A percentile compares a stretch with the other conserved stretches of the same genome.
Conservation (phyloP, 1,140 invertebrate genomes). For the Hirudo medicinalis region DNA sequence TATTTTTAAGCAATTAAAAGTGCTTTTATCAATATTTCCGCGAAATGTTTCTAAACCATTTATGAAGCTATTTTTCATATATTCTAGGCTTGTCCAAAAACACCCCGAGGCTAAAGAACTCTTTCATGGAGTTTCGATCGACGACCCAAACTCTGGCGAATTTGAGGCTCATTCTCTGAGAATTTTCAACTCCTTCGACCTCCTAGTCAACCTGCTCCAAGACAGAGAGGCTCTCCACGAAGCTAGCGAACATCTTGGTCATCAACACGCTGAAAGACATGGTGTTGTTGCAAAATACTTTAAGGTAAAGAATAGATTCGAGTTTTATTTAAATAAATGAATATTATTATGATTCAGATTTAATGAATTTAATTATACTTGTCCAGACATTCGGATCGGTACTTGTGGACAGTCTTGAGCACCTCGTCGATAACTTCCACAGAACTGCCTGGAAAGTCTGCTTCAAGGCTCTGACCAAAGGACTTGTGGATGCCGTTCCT, state of each 20-base stretch:
- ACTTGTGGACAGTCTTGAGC: too few relatives aligned
- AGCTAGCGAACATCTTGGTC: slow-evolving; percentile 15
- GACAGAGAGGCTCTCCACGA: slow-evolving; percentile 2
- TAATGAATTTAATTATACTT: too few relatives aligned
- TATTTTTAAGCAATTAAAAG: too few relatives aligned
- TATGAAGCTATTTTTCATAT: neutral
- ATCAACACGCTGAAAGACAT: slow-evolving; percentile 11
- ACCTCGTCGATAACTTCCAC: too few relatives aligned
- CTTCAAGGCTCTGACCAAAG: too few relatives aligned
- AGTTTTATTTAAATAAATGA: too few relatives aligned
- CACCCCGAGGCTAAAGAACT: slow-evolving; percentile 14
- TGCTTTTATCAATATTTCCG: too few relatives aligned
- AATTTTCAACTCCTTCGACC: slow-evolving; percentile 17
- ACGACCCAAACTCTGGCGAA: slow-evolving; percentile 11
- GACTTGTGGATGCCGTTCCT: too few relatives aligned
- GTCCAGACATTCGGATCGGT: too few relatives aligned
- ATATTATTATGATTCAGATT: too few relatives aligned
- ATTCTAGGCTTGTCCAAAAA: slow-evolving; percentile 17
- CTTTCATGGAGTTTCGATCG: slow-evolving; percentile 8
- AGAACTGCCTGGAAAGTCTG: too few relatives aligned
- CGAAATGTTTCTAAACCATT: too few relatives aligned
- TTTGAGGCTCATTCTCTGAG: slow-evolving; percentile 19
- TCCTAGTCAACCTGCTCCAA: slow-evolving; percentile 9
- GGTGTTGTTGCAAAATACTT: slow-evolving; percentile 17
- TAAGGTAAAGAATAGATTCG: neutral